Percentiles rank a stretch among this genome's conserved stretches.
phyloP scores from a whole-genome alignment of 1,140 invertebrate genomes.

The Heliconius congener region DNA sequence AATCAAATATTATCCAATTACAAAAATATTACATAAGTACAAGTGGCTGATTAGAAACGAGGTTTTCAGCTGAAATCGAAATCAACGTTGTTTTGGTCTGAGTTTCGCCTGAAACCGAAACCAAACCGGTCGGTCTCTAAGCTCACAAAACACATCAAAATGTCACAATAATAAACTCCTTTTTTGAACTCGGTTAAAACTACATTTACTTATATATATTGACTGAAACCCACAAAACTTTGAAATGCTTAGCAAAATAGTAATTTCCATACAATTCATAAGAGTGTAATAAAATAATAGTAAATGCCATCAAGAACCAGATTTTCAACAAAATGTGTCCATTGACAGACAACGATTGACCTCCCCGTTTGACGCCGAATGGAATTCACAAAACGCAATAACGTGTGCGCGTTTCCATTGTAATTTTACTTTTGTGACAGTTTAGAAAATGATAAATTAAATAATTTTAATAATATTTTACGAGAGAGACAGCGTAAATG shows the following conservation, averaged over 20 bases:
- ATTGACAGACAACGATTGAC: conserved; percentile 32
- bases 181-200: no score
- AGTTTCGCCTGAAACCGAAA: no score
- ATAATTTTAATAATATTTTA: no score
- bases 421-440: not conserved
- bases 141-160: no score
- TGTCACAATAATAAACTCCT: no score
- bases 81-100: no score
- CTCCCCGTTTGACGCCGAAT: conserved; percentile 35
- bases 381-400: conserved; percentile 38
- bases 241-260: not conserved
- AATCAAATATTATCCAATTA: no score
- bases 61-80: no score
- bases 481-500: no score
- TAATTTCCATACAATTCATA: conserved; percentile 3
- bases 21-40: no score
- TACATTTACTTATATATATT: not conserved
- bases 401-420: conserved; percentile 27
- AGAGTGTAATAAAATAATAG: conserved; percentile 16
- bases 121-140: no score
- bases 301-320: conserved; percentile 21
- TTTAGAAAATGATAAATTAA: not conserved
- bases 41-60: no score
- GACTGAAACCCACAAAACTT: not conserved
- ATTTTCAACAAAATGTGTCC: conserved; percentile 19